These are phyloP conservation scores for Myotis brandtii DNA, from an alignment of 2,113 vertebrate species.

Conservation along the genomic window DNA sequence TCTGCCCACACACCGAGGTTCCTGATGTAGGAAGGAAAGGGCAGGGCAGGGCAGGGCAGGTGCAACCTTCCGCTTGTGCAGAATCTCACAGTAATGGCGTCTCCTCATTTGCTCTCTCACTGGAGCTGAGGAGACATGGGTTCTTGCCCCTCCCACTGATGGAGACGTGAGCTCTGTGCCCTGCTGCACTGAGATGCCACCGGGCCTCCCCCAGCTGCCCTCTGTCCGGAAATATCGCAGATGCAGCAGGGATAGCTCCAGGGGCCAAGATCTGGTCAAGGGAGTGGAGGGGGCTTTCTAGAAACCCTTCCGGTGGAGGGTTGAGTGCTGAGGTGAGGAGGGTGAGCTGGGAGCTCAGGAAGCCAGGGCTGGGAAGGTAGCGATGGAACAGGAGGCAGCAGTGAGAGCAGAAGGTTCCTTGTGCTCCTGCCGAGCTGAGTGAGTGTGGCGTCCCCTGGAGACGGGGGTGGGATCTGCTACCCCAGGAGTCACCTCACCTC, in stretches of 20 bases:
- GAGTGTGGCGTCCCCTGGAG: background rate
- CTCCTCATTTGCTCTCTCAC: fast-evolving
- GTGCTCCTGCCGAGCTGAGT: background rate
- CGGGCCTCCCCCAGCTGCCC: fast-evolving
- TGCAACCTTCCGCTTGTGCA: fast-evolving
- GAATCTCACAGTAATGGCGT: fast-evolving
- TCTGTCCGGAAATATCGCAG: background rate
- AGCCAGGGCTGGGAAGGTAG: background rate
- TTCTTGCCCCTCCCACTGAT: background rate
- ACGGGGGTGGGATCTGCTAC: background rate
- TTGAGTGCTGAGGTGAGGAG: background rate
- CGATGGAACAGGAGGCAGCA: background rate
- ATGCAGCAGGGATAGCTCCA: background rate
- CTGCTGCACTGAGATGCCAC: background rate
- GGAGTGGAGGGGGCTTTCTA: background rate
- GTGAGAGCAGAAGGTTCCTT: background rate
- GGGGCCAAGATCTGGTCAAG: background rate
- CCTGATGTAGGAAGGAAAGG: background rate
- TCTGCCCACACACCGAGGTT: background rate
- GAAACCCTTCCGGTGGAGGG: background rate
- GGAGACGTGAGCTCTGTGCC: background rate
- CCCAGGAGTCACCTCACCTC: background rate
- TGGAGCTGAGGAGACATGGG: background rate
- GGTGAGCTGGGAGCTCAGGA: background rate
- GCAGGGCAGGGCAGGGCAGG: background rate